A percentile compares a stretch with the other conserved stretches of the same genome.
Conservation (phyloP, 2,888 invertebrate species). For the Sarcophaga carnaria region DNA sequence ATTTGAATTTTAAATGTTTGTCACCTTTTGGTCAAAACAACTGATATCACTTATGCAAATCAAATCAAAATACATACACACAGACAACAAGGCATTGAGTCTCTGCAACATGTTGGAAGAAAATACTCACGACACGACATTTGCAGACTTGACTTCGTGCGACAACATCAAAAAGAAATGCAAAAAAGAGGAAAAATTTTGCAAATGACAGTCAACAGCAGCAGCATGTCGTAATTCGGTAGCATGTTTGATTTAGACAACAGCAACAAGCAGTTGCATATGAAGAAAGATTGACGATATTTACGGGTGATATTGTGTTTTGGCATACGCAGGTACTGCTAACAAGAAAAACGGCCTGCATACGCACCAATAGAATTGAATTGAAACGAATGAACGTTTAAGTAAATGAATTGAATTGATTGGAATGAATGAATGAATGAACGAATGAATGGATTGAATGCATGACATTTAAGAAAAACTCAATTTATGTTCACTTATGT, state of each 20-base stretch:
- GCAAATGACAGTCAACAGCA: slow-evolving; percentile 28
- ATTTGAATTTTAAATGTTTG: slow-evolving; percentile 53
- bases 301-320: not conserved
- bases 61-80: slow-evolving; percentile 20
- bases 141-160: not conserved
- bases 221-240: slow-evolving; percentile 59
- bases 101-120: slow-evolving; percentile 17
- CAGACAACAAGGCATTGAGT: not conserved
- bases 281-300: not conserved
- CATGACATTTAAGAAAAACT: slow-evolving; percentile 52
- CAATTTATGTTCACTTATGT: slow-evolving; percentile 27
- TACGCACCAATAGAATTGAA: not conserved
- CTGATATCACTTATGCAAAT: slow-evolving; percentile 63
- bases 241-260: slow-evolving; percentile 33
- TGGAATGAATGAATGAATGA: slow-evolving; percentile 17
- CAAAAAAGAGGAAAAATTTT: slow-evolving; percentile 36
- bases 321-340: not conserved
- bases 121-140: not conserved
- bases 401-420: not conserved
- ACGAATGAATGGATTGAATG: not conserved
- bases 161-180: not conserved
- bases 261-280: not conserved
- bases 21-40: slow-evolving; percentile 58
- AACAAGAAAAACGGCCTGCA: not conserved
- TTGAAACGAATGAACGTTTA: not conserved